Evolutionary conservation across 1,140 invertebrate species (phyloP).

Genomic region (Drosophila miranda): DNA sequence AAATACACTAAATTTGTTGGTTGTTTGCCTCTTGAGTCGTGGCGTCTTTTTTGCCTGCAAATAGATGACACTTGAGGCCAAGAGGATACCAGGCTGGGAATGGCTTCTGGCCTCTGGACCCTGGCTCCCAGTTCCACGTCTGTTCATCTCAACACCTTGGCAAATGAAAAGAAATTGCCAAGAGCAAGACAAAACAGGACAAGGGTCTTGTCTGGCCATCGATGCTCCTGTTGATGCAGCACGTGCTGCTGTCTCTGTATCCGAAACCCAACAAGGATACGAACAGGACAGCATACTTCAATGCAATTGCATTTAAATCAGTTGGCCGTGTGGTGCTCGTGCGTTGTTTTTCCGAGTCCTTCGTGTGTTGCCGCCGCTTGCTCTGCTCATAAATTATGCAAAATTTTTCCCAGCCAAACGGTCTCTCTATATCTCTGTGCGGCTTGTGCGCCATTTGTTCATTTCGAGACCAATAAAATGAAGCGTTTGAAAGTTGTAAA

Average conservation of each 20-base stretch:
- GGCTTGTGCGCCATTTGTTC: slow-evolving; percentile 75
- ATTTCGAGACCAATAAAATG: slow-evolving; percentile 82
- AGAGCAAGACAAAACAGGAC: slow-evolving; percentile 1
- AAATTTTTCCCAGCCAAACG: slow-evolving; percentile 56
- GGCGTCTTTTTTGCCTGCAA: slow-evolving; percentile 12
- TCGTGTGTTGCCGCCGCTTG: slow-evolving; percentile 57
- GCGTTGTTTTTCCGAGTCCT: slow-evolving; percentile 54
- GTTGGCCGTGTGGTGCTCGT: slow-evolving; percentile 51
- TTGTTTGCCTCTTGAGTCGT: slow-evolving; percentile 49
- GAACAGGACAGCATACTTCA: slow-evolving; percentile 58
- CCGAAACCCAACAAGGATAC: no score
- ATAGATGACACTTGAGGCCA: slow-evolving; percentile 59
- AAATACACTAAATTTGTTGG: slow-evolving; percentile 70
- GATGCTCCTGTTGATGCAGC: slow-evolving; percentile 32
- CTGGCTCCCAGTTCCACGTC: slow-evolving; percentile 48
- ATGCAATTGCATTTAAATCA: slow-evolving; percentile 77
- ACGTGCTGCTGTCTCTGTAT: slow-evolving; percentile 47
- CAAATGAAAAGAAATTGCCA: slow-evolving; percentile 76
- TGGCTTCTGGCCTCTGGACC: neutral
- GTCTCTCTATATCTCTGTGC: slow-evolving; percentile 32
- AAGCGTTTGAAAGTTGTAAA: slow-evolving; percentile 78
- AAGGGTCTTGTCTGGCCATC: slow-evolving; percentile 16
- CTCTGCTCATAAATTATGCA: slow-evolving; percentile 78
- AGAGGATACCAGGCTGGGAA: neutral
- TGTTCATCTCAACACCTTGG: slow-evolving; percentile 73